Evolutionary conservation across 2,888 invertebrate species (phyloP).

Genomic region (Stenotaenia linearis): DNA sequence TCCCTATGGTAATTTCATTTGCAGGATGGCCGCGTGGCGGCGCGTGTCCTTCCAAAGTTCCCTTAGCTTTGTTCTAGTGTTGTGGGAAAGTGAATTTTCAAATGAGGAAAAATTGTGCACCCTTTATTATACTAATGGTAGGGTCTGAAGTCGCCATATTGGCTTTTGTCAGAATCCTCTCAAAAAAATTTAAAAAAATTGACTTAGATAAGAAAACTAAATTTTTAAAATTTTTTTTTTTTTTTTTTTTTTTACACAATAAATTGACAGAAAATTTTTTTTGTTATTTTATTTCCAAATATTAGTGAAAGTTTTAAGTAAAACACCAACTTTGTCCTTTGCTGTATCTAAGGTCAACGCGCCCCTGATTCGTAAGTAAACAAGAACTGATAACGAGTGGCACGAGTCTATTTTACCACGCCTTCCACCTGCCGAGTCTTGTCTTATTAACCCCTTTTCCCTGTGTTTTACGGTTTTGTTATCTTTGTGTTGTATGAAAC

Average conservation of each 20-base stretch:
- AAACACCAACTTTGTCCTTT: background rate
- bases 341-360: background rate
- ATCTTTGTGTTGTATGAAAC: background rate
- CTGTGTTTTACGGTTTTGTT: background rate
- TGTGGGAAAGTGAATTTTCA: constrained; percentile 17
- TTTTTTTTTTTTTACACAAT: too few species aligned
- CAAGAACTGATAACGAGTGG: constrained; percentile 4
- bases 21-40: constrained; percentile 22
- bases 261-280: too few species aligned
- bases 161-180: background rate
- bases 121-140: background rate
- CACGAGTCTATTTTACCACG: background rate
- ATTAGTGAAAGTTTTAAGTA: background rate
- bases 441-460: background rate
- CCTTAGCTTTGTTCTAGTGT: background rate
- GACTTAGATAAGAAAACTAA: background rate
- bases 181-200: background rate
- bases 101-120: background rate
- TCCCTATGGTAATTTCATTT: constrained; percentile 14
- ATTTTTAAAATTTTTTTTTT: too few species aligned
- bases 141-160: background rate
- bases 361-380: background rate
- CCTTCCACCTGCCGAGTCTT: background rate
- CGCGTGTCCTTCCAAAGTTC: constrained; percentile 10
- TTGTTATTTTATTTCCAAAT: too few species aligned